Evolutionary conservation across 2,113 vertebrate species (phyloP).

Genomic region (Lycocorax pyrrhopterus): DNA sequence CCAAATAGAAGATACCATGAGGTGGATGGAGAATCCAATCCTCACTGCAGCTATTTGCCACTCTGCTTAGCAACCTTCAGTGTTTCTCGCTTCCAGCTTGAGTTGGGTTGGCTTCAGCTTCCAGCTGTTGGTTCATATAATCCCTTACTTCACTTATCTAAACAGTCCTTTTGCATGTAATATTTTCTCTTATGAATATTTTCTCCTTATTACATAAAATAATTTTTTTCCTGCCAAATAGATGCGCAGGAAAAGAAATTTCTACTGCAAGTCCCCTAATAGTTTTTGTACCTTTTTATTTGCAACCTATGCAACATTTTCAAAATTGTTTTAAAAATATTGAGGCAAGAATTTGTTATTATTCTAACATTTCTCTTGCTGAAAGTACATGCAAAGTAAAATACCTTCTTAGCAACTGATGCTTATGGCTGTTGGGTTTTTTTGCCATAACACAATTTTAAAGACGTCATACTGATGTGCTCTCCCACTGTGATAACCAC

Average conservation of each 20-base stretch:
- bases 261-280: neutral
- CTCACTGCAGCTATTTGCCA: rapidly evolving
- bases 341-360: neutral
- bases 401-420: neutral
- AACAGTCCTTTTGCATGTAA: neutral
- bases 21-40: neutral
- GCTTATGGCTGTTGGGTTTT: rapidly evolving
- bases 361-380: neutral
- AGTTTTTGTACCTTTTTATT: neutral
- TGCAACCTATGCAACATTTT: neutral
- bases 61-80: neutral
- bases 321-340: neutral
- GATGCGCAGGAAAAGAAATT: neutral
- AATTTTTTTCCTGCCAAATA: neutral
- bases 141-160: neutral
- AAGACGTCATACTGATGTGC: neutral
- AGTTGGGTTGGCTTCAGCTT: neutral
- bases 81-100: neutral
- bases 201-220: neutral
- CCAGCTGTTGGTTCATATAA: conserved; percentile 15
- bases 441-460: neutral
- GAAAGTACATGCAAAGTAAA: neutral
- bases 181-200: neutral
- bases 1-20: neutral
- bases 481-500: neutral